Conservation (phyloP, 92 coral and sea anemone species). For the Phymanthus crucifer region DNA sequence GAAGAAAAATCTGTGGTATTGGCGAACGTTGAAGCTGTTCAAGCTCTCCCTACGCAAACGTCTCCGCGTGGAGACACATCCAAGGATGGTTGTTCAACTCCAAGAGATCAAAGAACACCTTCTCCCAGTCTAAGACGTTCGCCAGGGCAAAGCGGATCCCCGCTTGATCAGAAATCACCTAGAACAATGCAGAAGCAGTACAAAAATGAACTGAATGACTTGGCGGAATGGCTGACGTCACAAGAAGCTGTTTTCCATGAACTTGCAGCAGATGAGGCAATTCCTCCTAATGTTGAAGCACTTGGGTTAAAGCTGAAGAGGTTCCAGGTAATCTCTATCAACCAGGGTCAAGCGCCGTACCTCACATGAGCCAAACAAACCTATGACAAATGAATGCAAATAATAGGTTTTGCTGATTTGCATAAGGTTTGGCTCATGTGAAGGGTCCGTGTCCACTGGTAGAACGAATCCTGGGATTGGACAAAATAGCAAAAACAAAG, state of each 20-base stretch:
- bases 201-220: slow-evolving; percentile 75
- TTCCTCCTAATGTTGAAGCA: slow-evolving; percentile 75
- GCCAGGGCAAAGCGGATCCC: slow-evolving; percentile 28
- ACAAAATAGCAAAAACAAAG: too few species aligned
- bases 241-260: slow-evolving; percentile 80
- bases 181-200: slow-evolving; percentile 74
- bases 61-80: slow-evolving; percentile 45
- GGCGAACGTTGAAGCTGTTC: slow-evolving; percentile 39
- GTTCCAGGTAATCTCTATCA: slow-evolving; percentile 63
- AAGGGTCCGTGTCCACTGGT: too few species aligned
- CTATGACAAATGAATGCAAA: too few species aligned
- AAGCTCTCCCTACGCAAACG: slow-evolving; percentile 35
- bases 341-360: too few species aligned
- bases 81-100: slow-evolving; percentile 24
- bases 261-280: slow-evolving; percentile 69
- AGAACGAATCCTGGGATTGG: too few species aligned
- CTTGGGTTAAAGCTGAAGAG: slow-evolving; percentile 66
- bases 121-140: slow-evolving; percentile 27
- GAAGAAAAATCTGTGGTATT: slow-evolving; percentile 18
- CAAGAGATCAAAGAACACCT: slow-evolving; percentile 36
- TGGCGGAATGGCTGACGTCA: slow-evolving; percentile 87
- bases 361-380: too few species aligned
- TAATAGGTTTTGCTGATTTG: too few species aligned
- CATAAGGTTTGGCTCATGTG: too few species aligned
- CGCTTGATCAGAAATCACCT: slow-evolving; percentile 68